phyloP scores from a whole-genome alignment of 2,888 invertebrate genomes.

The Harpalus rufipes region DNA sequence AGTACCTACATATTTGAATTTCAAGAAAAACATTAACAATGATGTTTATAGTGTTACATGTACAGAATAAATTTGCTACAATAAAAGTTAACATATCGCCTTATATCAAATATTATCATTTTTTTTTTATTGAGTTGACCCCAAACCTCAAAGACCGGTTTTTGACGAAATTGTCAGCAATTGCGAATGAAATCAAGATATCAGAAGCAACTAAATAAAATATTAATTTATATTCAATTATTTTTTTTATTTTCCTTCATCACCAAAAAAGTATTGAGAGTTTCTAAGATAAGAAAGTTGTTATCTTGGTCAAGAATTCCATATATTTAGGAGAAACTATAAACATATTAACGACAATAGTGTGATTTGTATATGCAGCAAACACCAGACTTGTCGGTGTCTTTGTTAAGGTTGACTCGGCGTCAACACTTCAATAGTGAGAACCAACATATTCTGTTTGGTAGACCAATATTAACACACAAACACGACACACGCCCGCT shows the following conservation, averaged over 20 bases:
- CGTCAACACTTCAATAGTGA: conserved; percentile 49
- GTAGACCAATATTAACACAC: conserved; percentile 46
- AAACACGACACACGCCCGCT: conserved; percentile 48
- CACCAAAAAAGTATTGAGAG: neutral
- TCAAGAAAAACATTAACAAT: no score
- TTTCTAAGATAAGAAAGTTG: conserved; percentile 18
- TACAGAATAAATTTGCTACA: no score
- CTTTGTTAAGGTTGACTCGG: conserved; percentile 52
- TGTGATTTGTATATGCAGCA: conserved; percentile 51
- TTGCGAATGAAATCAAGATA: no score
- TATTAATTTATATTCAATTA: no score
- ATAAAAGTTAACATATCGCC: no score
- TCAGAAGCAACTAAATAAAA: no score
- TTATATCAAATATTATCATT: no score
- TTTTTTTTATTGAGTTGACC: no score
- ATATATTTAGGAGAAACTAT: conserved; percentile 63
- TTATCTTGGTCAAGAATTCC: conserved; percentile 44
- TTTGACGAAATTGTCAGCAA: no score
- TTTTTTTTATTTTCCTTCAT: neutral
- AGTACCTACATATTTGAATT: no score
- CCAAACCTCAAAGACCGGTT: no score
- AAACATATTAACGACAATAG: conserved; percentile 63
- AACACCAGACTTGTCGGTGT: conserved; percentile 48
- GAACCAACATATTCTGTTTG: conserved; percentile 52
- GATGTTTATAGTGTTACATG: no score